A percentile compares a stretch with the other conserved stretches of the same genome.
These are phyloP conservation scores for Mylabris phalerata DNA, from an alignment of 1,140 invertebrate species.

Conservation along the genomic window DNA sequence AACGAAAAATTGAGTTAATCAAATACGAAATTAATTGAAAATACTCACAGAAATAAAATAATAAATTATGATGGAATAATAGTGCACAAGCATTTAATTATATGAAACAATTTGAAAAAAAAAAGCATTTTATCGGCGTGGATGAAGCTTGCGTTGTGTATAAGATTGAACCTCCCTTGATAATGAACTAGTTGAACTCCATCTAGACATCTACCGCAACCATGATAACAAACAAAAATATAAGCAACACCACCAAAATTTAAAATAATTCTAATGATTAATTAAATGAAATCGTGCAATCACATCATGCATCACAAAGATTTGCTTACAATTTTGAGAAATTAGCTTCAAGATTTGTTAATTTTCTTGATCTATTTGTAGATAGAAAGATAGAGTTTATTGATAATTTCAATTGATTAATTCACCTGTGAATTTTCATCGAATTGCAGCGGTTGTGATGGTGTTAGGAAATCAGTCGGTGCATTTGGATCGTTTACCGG, in stretches of 20 bases:
- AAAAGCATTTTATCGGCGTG: slow-evolving; percentile 13
- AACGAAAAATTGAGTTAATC: no score
- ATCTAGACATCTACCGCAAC: slow-evolving; percentile 54
- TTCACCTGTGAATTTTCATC: slow-evolving; percentile 15
- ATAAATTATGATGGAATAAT: no score
- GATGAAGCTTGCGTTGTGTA: slow-evolving; percentile 36
- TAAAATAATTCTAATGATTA: not conserved
- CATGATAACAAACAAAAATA: slow-evolving; percentile 37
- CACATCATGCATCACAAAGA: not conserved
- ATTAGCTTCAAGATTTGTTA: no score
- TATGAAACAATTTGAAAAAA: not conserved
- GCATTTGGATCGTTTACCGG: slow-evolving; percentile 51
- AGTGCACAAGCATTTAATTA: not conserved
- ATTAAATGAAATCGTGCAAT: not conserved
- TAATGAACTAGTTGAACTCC: slow-evolving; percentile 56
- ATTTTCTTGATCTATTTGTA: no score
- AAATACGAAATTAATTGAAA: no score
- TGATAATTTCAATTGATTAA: not conserved
- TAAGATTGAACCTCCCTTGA: slow-evolving; percentile 56
- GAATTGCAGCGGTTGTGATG: slow-evolving; percentile 30
- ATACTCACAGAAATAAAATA: no score
- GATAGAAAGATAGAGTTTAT: not conserved
- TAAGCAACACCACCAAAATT: slow-evolving; percentile 14
- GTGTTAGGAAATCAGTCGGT: slow-evolving; percentile 51
- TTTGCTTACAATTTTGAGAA: no score